Evolutionary conservation across 2,888 invertebrate species (phyloP), one percentile per base, ranked within the genome.

Genomic region (Drosophila falleni): DNA sequence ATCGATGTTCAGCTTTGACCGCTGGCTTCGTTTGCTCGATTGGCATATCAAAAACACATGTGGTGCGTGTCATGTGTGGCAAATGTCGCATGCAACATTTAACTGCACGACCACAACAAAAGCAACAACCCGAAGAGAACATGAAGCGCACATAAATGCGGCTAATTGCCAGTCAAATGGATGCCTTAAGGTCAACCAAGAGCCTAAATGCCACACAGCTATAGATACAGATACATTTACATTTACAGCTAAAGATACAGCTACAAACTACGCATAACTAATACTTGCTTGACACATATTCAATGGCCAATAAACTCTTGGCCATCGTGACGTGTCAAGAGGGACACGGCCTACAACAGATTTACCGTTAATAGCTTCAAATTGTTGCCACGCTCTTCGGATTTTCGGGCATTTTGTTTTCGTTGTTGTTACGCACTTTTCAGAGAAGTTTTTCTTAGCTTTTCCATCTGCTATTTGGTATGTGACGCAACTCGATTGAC

Each of bases 81-180:
- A 88, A 87, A 89, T 87, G 86, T 89, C 73, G 79, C 87, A 86
- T 86, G 89, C 89, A 89, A 88, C 86, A 86, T 86, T 86, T 83
- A 86, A 87, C 89, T 87, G 86, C 87, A 26, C 35, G 19, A 6
- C 37, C 15, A 26, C 35, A 23, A 58, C 23, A 42, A 42, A n/a
- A n/a, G n/a, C 42, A 42, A 15, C 16, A n/a, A 41, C 8, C 13
- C 4, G 44, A 37, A 13, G 54, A 70, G 55, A n/a, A n/a, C 83
- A 83, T 50, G 70, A 54, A 69, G 66, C 60, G 61, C 69, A 56
- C 80, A 87, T 77, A 79, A 86, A 85, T 67, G 74, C 69, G 78
- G 65, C 74, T 89, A 87, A 85, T 85, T 89, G 88, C 74, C 70
- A 42, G 60, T 26, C 41, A 68, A 80, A 76, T 80, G 73, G 53